Base-by-base conservation (phyloP, 2,888 invertebrate genomes). In the Linnaemya vulpina region DNA sequence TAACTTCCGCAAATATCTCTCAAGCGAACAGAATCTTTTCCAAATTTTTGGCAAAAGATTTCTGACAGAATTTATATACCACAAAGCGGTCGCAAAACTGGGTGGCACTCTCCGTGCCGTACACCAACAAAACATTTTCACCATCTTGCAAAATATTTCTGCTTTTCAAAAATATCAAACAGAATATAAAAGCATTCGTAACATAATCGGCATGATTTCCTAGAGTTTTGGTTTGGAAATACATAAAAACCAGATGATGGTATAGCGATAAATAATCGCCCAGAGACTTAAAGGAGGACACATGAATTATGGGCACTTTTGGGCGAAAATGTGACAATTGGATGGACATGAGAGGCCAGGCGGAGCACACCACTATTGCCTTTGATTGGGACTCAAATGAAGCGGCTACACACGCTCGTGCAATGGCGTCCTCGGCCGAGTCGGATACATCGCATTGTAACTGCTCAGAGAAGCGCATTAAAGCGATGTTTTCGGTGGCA, bases 321-420 rank as follows among this genome's bases (percentile, higher is more conserved):
- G 92, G 91, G 0, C 92, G 88, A 77, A 89, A 92, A 78, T 92
- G 92, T 0, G 92, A 86, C 0, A 92, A 84, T 86, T 90, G 90
- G 13, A 88, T 87, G 8, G 90, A 90, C 91, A 91, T 91, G 8
- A 90, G 88, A 0, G 90, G 89, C 22, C 88, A 88, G 3, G 88
- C 75, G 1, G 91, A 89, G 17, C 89, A 89, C 1, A 92, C 87
- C 0, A 92, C 55, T 53, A 92, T 91, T 0, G 88, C 89, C 1
- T 86, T 86, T 3, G 90, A 91, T 1, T 88, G 76, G 2, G 88
- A 86, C 83, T 92, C 90, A 20, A 88, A 80, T 3, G 92, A 89
- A 13, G 90, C 89, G 15, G 88, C 86, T 0, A 88, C 89, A 55
- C 89, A 87, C 1, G 91, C 86, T 1, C 89, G 89, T 0, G 92